Evolutionary conservation across 1,140 invertebrate genomes (phyloP).

Genomic region (Triops cancriformis): DNA sequence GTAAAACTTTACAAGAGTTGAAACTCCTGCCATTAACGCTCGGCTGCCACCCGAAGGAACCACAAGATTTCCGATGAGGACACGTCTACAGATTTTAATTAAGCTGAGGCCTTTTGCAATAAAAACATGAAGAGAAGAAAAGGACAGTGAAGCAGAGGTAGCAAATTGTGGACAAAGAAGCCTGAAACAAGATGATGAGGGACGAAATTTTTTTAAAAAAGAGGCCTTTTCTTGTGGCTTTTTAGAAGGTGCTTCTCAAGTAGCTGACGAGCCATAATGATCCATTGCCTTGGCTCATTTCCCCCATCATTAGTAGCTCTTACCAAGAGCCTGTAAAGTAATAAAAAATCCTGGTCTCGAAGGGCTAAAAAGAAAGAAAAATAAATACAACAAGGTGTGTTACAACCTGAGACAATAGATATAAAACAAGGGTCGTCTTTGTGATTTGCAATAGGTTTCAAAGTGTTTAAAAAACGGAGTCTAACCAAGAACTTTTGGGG

Average conservation of each 20-base stretch:
- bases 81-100: background rate
- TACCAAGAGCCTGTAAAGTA: background rate
- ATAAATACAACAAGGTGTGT: background rate
- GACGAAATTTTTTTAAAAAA: too few species aligned
- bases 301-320: background rate
- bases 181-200: background rate
- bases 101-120: background rate
- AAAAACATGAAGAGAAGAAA: background rate
- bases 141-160: background rate
- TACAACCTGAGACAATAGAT: too few species aligned
- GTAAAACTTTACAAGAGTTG: background rate
- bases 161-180: background rate
- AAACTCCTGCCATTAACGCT: background rate
- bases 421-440: too few species aligned
- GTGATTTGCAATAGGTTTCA: too few species aligned
- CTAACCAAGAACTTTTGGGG: too few species aligned
- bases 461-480: too few species aligned
- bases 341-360: too few species aligned
- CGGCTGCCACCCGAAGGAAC: background rate
- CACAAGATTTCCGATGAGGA: background rate
- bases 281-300: background rate
- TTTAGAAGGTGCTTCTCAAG: background rate
- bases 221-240: background rate
- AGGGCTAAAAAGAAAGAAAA: background rate
- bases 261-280: background rate